phyloP scores from a whole-genome alignment of 1,140 invertebrate species.

The Neodiprion fabricii region DNA sequence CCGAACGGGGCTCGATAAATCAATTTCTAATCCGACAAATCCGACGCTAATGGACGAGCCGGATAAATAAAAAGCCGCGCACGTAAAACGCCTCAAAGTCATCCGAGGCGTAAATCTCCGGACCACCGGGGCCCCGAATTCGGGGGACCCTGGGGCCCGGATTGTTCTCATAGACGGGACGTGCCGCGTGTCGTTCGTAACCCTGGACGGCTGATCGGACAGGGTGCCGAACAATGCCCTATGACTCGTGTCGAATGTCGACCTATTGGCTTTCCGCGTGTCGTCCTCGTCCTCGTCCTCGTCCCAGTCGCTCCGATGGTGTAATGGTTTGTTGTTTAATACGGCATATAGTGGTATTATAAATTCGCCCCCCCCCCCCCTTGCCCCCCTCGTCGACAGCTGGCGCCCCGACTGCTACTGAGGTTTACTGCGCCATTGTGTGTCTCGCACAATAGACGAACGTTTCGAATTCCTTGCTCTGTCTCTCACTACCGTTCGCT shows the following conservation, averaged over 20 bases:
- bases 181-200: background rate
- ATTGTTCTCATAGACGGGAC: background rate
- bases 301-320: slow-evolving; percentile 26
- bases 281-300: no score
- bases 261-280: slow-evolving; percentile 14
- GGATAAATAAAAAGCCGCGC: background rate
- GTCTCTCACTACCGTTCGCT: slow-evolving; percentile 13
- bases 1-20: slow-evolving; percentile 35
- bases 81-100: background rate
- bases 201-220: background rate
- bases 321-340: slow-evolving; percentile 52
- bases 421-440: slow-evolving; percentile 29
- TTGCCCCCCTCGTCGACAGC: slow-evolving; percentile 51
- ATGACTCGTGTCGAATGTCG: slow-evolving; percentile 38
- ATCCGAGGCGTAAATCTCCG: no score
- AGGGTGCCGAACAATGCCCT: background rate
- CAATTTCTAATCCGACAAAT: slow-evolving; percentile 40
- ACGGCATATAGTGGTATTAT: slow-evolving; percentile 40
- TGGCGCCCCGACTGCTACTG: slow-evolving; percentile 35
- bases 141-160: background rate
- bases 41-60: slow-evolving; percentile 37
- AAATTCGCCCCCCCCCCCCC: slow-evolving; percentile 47
- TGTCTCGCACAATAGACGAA: slow-evolving; percentile 32
- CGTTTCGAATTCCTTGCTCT: slow-evolving; percentile 45
- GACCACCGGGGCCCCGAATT: no score